phyloP scores from a whole-genome alignment of 2,797 vertebrate genomes.

The Momotus momota region DNA sequence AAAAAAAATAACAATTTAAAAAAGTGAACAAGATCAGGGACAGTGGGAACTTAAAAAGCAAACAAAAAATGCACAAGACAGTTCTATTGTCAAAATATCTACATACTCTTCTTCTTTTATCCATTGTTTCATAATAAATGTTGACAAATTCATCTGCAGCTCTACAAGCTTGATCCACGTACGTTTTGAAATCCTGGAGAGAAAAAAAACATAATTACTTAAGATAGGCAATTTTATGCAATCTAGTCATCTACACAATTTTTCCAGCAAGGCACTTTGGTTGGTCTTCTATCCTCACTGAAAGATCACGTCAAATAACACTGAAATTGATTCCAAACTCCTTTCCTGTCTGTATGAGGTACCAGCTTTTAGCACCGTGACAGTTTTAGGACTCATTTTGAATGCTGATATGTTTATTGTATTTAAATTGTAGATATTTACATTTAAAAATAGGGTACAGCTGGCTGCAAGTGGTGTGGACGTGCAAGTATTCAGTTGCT shows the following conservation, averaged over 20 bases:
- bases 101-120: slow-evolving; percentile 93
- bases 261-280: neutral
- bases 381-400: neutral
- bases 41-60: neutral
- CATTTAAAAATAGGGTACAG: neutral
- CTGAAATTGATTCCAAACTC: neutral
- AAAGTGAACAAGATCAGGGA: neutral
- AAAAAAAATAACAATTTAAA: neutral
- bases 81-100: neutral
- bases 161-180: slow-evolving; percentile 93
- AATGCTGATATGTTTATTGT: neutral
- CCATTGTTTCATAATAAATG: slow-evolving; percentile 98
- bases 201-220: neutral
- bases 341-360: neutral
- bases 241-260: neutral
- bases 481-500: neutral
- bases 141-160: slow-evolving; percentile 96
- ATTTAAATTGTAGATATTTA: neutral
- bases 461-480: neutral
- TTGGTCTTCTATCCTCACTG: neutral
- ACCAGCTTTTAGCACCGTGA: neutral
- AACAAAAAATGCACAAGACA: neutral
- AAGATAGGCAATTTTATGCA: neutral
- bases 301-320: neutral
- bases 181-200: slow-evolving; percentile 90